phyloP scores from a whole-genome alignment of 2,888 invertebrate genomes.

The Strigamia transsilvanica region DNA sequence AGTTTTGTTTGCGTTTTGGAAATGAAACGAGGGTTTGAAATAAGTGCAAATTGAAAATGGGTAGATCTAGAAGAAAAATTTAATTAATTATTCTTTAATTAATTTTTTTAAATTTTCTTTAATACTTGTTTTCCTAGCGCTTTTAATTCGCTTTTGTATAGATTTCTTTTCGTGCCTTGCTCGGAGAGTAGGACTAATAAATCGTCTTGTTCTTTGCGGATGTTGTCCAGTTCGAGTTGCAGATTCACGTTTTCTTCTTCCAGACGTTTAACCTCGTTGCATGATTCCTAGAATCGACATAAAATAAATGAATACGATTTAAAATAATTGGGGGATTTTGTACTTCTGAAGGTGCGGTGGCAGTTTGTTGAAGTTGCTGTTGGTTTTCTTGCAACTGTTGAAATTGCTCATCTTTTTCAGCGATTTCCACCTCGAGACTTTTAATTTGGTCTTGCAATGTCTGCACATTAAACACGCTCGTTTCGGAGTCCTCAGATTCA shows the following conservation, averaged over 20 bases:
- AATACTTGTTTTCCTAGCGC: constrained; percentile 64
- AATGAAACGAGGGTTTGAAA: too few relatives aligned
- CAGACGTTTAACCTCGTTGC: constrained; percentile 51
- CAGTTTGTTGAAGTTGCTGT: neutral
- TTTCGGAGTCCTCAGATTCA: neutral
- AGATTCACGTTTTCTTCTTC: constrained; percentile 54
- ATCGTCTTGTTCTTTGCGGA: constrained; percentile 92
- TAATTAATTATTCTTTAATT: too few relatives aligned
- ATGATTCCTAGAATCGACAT: neutral
- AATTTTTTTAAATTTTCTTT: too few relatives aligned
- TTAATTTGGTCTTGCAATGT: neutral
- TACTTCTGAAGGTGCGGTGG: neutral
- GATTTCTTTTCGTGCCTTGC: constrained; percentile 78
- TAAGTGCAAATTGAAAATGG: too few relatives aligned
- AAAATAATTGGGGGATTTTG: too few relatives aligned
- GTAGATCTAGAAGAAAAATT: too few relatives aligned
- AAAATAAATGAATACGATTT: too few relatives aligned
- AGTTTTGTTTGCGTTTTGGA: too few relatives aligned
- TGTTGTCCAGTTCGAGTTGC: constrained; percentile 69
- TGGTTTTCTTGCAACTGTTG: neutral
- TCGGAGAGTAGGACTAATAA: constrained; percentile 87
- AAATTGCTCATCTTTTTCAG: neutral
- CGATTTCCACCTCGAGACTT: neutral
- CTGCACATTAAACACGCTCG: neutral
- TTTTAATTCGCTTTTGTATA: constrained; percentile 69